Evolutionary conservation across 2,797 vertebrate species (phyloP), one percentile per base, ranked within the genome.

Genomic region (Poecilia gillii): DNA sequence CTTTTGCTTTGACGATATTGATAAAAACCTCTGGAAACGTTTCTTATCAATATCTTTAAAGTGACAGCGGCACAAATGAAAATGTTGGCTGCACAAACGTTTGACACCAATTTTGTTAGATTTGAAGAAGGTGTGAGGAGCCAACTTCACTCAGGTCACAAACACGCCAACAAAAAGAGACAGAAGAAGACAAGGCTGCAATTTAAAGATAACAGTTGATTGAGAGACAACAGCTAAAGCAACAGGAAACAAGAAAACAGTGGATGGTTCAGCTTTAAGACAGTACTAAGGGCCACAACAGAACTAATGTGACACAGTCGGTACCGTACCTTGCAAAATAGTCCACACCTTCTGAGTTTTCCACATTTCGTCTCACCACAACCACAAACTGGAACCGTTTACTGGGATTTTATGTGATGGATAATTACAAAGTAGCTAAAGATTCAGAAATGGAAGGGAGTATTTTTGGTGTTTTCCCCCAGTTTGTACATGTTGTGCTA

Each of bases 181-280:
- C 49, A 53, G 83, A 90, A 88, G 89, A 84, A 92, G 85, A 95
- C 91, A 92, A 81, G 90, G 86, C 94, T 95, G 93, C 87, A 95
- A 93, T 91, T 96, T 80, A 95, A 94, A 94, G 91, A 94, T 90
- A 94, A 92, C 79, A 92, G 84, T 92, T 88, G 85, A 87, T 91
- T 91, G 83, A 89, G 92, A 94, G 89, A 92, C 88, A 92, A 91
- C 82, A 93, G 90, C 90, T 78, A 78, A 94, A 94, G 93, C 87
- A 89, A 84, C 89, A 91, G 84, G 86, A 59, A 86, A 90, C 76
- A 55, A 82, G 84, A 80, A 83, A 83, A 93, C 89, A 91, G 86
- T 83, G 80, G 74, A 83, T 81, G 85, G 77, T 84, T 31, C 91
- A 89, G 90, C 89, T 78, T 76, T 47, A 85, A 81, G 45, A 91